Evolutionary conservation across 2,113 vertebrate species (phyloP), one percentile per base, ranked within the genome.

Genomic region (Dasyprocta punctata): DNA sequence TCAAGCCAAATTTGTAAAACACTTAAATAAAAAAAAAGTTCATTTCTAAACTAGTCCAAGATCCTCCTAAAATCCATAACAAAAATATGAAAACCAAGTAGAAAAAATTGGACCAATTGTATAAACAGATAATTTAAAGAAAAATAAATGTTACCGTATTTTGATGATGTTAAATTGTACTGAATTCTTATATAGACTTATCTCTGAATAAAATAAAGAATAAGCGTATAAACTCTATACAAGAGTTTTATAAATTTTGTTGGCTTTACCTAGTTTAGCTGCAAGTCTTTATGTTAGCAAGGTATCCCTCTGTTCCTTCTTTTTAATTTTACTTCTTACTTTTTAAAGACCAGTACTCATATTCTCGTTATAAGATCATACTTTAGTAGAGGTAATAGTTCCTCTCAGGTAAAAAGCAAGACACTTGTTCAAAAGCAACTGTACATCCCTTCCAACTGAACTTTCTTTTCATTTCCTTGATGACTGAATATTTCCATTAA

Each of bases 331-430:
- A 86, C n/a, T n/a, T n/a, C n/a, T n/a, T n/a, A n/a, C n/a, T n/a
- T n/a, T n/a, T n/a, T n/a, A n/a, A n/a, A n/a, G n/a, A n/a, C n/a
- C n/a, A n/a, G n/a, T n/a, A n/a, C 73, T 77, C 65, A 58, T 86
- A 69, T 92, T 95, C 63, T 95, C 86, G 17, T 65, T 86, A 90
- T 19, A 83, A 86, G 36, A 78, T 69, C 26, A 38, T 49, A 44
- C 33, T 73, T 69, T 17, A 17, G 86, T 65, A 73, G 33, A 80
- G 52, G 67, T 61, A 20, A 61, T 75, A 19, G 52, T 92, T 86
- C 91, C 84, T 93, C 84, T 86, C 94, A 52, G 26, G 16, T 54
- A 33, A 52, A 52, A 73, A 75, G 36, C 30, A 54, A 33, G 38
- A 94, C 60, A 3, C 4, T n/a, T 82, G 19, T 28, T 85, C 44